Conservation (phyloP, 2,888 invertebrate genomes). For the Diaprepes abbreviatus region DNA sequence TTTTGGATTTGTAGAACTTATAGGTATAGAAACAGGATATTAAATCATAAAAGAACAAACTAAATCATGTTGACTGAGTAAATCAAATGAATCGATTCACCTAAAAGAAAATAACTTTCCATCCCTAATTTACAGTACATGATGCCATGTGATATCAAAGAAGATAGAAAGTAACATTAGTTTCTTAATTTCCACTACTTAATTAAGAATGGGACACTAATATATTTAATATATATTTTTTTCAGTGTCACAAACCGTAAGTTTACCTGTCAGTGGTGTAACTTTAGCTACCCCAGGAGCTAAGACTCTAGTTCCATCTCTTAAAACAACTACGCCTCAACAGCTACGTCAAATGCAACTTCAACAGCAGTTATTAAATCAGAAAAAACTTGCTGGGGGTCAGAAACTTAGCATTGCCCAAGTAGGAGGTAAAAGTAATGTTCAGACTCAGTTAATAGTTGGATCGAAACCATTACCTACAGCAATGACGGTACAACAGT, state of each 20-base stretch:
- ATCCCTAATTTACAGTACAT: no score
- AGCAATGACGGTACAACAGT: slow-evolving; percentile 80
- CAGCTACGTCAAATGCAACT: slow-evolving; percentile 77
- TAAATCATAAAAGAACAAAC: no score
- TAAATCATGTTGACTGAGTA: no score
- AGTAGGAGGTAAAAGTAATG: slow-evolving; percentile 67
- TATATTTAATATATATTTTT: slow-evolving; percentile 26
- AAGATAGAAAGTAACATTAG: no score
- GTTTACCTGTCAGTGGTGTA: slow-evolving; percentile 71
- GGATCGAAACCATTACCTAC: slow-evolving; percentile 73
- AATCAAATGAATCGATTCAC: no score
- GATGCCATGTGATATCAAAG: no score
- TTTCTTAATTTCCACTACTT: no score
- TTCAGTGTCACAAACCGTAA: slow-evolving; percentile 67
- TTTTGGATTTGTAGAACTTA: no score
- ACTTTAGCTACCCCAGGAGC: slow-evolving; percentile 66
- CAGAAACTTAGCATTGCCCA: slow-evolving; percentile 76
- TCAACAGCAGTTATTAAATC: slow-evolving; percentile 72
- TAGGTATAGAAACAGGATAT: no score
- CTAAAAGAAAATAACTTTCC: no score
- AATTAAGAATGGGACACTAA: no score
- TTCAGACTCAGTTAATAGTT: slow-evolving; percentile 80
- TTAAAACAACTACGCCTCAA: slow-evolving; percentile 72
- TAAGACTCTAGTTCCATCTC: slow-evolving; percentile 66
- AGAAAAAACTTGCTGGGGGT: slow-evolving; percentile 67